Evolutionary conservation across 2,797 vertebrate species (phyloP).

Genomic region (Macropodus opercularis): DNA sequence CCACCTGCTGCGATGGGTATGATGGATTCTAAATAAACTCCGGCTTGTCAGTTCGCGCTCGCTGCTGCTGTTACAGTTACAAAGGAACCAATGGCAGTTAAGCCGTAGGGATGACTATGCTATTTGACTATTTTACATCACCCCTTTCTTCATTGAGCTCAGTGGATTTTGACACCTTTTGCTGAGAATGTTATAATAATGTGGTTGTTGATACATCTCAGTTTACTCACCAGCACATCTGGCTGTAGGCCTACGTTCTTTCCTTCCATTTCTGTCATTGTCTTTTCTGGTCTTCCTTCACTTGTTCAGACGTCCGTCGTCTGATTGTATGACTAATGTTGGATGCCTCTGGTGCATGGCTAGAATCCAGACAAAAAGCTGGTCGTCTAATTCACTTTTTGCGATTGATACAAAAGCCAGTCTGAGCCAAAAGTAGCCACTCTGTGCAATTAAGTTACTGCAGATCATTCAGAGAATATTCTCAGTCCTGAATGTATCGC

Average conservation of each 20-base stretch:
- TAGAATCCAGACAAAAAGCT: constrained; percentile 46
- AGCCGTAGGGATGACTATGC: neutral
- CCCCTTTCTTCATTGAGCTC: neutral
- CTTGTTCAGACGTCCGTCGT: constrained; percentile 8
- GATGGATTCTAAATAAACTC: constrained; percentile 24
- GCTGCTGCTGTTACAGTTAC: neutral
- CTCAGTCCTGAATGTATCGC: constrained; percentile 13
- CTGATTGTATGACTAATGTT: constrained; percentile 39
- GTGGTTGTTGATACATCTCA: neutral
- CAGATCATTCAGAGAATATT: constrained; percentile 35
- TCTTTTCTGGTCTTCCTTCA: constrained; percentile 2
- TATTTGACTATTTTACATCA: neutral
- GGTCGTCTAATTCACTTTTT: constrained; percentile 73
- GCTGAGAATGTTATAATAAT: constrained; percentile 10
- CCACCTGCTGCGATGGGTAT: constrained; percentile 66
- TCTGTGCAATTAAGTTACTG: constrained; percentile 65
- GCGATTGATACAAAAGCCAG: constrained; percentile 65
- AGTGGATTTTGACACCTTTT: neutral
- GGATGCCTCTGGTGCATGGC: constrained; percentile 45
- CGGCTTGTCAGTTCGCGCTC: neutral
- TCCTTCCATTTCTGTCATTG: neutral
- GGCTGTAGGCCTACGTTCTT: constrained; percentile 28
- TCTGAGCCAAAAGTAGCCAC: constrained; percentile 56
- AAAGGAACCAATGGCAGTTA: neutral
- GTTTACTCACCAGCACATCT: neutral